Conservation (phyloP, 2,797 vertebrate species). For the Enteromius mattozi region DNA sequence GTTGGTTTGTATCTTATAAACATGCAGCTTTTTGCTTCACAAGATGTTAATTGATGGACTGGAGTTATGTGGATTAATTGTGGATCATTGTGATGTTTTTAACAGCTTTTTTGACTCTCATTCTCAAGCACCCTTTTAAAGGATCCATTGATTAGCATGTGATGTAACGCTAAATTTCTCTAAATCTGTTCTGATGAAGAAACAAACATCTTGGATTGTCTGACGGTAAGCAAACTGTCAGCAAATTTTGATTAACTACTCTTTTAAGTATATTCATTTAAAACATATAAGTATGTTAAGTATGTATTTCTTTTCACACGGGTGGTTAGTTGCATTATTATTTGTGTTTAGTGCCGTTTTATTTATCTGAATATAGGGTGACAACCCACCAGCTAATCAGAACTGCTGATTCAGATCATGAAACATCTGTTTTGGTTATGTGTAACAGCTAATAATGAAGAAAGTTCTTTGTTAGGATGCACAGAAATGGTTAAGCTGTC, state of each 20-base stretch:
- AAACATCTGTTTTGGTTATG: background rate
- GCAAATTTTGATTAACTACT: background rate
- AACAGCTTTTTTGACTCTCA: background rate
- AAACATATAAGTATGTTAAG: background rate
- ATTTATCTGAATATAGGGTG: background rate
- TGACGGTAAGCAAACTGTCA: background rate
- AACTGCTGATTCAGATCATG: background rate
- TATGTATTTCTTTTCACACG: background rate
- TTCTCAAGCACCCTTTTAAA: background rate
- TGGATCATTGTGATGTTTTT: background rate
- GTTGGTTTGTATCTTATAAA: too few species aligned
- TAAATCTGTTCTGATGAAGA: background rate
- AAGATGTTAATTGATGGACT: background rate
- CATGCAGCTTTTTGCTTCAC: too few species aligned
- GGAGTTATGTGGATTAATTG: background rate
- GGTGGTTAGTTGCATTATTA: background rate
- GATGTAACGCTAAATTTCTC: background rate
- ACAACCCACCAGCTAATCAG: background rate
- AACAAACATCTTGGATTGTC: background rate
- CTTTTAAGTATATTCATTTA: background rate
- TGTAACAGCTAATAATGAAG: background rate
- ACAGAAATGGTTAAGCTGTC: constrained; percentile 27
- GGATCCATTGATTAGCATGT: background rate
- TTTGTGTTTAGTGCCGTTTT: background rate
- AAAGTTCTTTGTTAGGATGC: background rate